Conservation (phyloP, 2,888 invertebrate species). For the Pyralis farinalis region DNA sequence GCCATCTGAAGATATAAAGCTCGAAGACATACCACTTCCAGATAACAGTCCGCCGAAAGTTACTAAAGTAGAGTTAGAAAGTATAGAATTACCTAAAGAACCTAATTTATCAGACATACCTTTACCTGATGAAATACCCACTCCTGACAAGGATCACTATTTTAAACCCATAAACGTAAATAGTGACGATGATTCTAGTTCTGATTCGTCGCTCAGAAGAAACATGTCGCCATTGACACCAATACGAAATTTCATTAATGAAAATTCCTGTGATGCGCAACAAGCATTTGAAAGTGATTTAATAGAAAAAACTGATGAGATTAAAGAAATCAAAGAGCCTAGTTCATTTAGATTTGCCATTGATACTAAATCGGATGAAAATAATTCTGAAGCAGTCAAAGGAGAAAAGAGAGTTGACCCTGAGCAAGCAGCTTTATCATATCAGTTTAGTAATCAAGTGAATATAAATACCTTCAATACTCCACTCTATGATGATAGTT, state of each 20-base stretch:
- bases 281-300: slow-evolving; percentile 67
- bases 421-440: slow-evolving; percentile 46
- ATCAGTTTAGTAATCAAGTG: slow-evolving; percentile 62
- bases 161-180: slow-evolving; percentile 51
- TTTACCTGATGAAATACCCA: slow-evolving; percentile 46
- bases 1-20: slow-evolving; percentile 56
- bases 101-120: slow-evolving; percentile 45
- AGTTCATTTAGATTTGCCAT: slow-evolving; percentile 64
- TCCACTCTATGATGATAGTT: slow-evolving; percentile 67
- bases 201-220: slow-evolving; percentile 61
- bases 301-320: slow-evolving; percentile 43
- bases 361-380: slow-evolving; percentile 55
- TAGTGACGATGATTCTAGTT: slow-evolving; percentile 66
- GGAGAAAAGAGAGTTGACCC: slow-evolving; percentile 44
- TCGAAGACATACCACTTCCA: slow-evolving; percentile 49
- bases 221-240: slow-evolving; percentile 75
- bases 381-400: slow-evolving; percentile 39
- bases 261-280: slow-evolving; percentile 72
- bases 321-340: slow-evolving; percentile 55
- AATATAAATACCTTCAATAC: slow-evolving; percentile 63
- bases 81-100: slow-evolving; percentile 56
- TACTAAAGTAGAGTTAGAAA: slow-evolving; percentile 48
- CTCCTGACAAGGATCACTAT: slow-evolving; percentile 41
- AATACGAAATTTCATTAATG: slow-evolving; percentile 69
- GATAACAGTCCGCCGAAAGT: slow-evolving; percentile 71